Evolutionary conservation across 2,113 vertebrate species (phyloP).

Genomic region (Gobio gobio): DNA sequence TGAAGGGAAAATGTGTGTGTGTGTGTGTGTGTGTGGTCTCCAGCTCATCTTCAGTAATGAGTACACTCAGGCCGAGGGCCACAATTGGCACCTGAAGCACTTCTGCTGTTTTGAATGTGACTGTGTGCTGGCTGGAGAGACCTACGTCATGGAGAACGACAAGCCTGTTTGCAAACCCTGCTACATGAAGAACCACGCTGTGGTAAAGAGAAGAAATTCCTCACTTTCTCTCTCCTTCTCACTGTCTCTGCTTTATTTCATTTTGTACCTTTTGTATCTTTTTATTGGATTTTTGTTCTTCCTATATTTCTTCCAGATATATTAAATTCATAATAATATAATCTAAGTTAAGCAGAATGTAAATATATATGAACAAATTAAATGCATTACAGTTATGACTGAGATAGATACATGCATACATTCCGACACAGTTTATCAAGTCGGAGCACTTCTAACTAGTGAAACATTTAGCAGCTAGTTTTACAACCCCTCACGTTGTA

Average conservation of each 20-base stretch:
- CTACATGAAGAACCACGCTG: conserved; percentile 92
- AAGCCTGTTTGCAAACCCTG: conserved; percentile 93
- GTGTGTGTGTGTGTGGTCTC: conserved; percentile 39
- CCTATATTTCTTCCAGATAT: too few relatives aligned
- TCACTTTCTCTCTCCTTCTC: not conserved
- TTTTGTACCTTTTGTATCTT: too few relatives aligned
- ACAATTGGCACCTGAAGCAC: conserved; percentile 98
- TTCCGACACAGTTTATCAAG: not conserved
- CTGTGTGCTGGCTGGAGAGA: conserved; percentile 90
- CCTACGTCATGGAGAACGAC: conserved; percentile 91
- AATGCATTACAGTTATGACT: too few relatives aligned
- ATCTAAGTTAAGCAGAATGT: too few relatives aligned
- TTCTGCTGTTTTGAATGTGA: conserved; percentile 99
- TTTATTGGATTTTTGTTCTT: too few relatives aligned
- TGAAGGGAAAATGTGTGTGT: not conserved
- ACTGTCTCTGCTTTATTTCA: not conserved
- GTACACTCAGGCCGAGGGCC: conserved; percentile 95
- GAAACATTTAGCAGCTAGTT: not conserved
- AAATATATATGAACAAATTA: too few relatives aligned
- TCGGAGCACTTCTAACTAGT: not conserved
- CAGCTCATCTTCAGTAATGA: conserved; percentile 98
- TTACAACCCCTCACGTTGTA: not conserved
- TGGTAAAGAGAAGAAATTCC: conserved; percentile 76
- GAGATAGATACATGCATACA: too few relatives aligned
- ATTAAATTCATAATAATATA: too few relatives aligned